Percentiles rank a stretch among this genome's conserved stretches.
These are phyloP conservation scores for Hippocampus comes DNA, from an alignment of 2,113 vertebrate species.

Conservation along the genomic window DNA sequence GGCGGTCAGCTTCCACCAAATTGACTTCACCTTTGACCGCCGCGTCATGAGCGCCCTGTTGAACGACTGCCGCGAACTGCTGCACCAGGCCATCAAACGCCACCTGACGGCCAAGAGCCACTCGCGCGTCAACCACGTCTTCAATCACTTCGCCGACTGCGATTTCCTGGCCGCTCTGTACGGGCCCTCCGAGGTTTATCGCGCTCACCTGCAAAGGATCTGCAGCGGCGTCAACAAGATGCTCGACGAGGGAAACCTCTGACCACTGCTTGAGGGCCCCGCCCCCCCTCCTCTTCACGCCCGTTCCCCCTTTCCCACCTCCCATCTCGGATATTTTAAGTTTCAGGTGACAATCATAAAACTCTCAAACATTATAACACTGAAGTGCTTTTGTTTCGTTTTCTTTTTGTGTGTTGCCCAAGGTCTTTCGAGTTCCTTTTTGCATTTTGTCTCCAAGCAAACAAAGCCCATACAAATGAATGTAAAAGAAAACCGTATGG, in stretches of 20 bases:
- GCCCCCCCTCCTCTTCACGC: too few relatives aligned
- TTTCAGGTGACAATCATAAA: slow-evolving; percentile 38
- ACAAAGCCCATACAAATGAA: slow-evolving; percentile 43
- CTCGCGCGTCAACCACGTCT: slow-evolving; percentile 88
- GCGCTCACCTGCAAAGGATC: slow-evolving; percentile 80
- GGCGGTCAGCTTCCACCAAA: slow-evolving; percentile 91
- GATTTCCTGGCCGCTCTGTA: slow-evolving; percentile 89
- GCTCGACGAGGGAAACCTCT: slow-evolving; percentile 88
- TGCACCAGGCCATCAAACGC: slow-evolving; percentile 85
- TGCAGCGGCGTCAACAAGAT: slow-evolving; percentile 86
- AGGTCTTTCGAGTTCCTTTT: slow-evolving; percentile 35
- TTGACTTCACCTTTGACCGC: slow-evolving; percentile 96
- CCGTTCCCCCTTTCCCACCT: background rate
- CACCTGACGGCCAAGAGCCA: slow-evolving; percentile 93
- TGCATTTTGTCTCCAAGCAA: slow-evolving; percentile 22
- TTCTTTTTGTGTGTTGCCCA: slow-evolving; percentile 31
- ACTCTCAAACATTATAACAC: slow-evolving; percentile 47
- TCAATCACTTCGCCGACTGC: slow-evolving; percentile 86
- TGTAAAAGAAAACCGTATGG: slow-evolving; percentile 43
- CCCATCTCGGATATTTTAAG: slow-evolving; percentile 13
- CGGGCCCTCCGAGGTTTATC: slow-evolving; percentile 82
- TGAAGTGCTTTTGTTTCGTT: slow-evolving; percentile 19
- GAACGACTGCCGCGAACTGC: slow-evolving; percentile 86
- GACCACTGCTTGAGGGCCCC: slow-evolving; percentile 46
- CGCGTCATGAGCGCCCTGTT: slow-evolving; percentile 83